Base-by-base conservation (phyloP, 2,888 invertebrate genomes). In the Pyrrhia umbra region DNA sequence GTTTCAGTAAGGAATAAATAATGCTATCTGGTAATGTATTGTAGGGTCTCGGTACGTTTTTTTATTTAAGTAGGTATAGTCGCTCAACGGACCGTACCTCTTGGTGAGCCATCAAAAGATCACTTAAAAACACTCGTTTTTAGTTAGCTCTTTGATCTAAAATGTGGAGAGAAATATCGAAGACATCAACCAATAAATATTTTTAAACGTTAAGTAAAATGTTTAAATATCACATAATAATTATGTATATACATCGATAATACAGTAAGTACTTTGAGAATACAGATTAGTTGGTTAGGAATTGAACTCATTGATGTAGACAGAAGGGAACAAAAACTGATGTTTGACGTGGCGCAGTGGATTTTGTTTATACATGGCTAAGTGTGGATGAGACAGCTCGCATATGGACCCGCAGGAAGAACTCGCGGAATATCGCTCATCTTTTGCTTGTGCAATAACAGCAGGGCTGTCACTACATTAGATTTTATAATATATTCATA, bases 371-470 rank as follows among this genome's bases (percentile, higher is more conserved):
- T 88, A 88, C 87, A 68, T 87, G 86, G 87, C 68, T 72, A 71
- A 76, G 79, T 78, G 62, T 75, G 83, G 84, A 84, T 79, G 90
- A 88, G 90, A 88, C 68, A 85, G 75, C 80, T 88, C 90, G 84
- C 93, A 93, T 87, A 90, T 92, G 94, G 94, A 88, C 87, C 82
- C 80, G 77, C 88, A 88, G 90, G 90, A 92, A 90, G 87, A 86
- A 80, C 86, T 87, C 85, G 90, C 88, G 85, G 88, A 90, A 91
- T 89, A 90, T 88, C 87, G 81, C 88, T 86, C 85, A 83, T 84
- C 85, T 89, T 92, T 89, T 91, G 90, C 92, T 89, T 93, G 90
- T 92, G 91, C 92, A 92, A 94, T 92, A 87, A 88, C 87, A 86
- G 63, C 86, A 93, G 93, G 93, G 94, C 65, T 93, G 88, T n/a